These are phyloP conservation scores for Gallinago solitaria DNA, from an alignment of 2,797 vertebrate species.

Conservation along the genomic window DNA sequence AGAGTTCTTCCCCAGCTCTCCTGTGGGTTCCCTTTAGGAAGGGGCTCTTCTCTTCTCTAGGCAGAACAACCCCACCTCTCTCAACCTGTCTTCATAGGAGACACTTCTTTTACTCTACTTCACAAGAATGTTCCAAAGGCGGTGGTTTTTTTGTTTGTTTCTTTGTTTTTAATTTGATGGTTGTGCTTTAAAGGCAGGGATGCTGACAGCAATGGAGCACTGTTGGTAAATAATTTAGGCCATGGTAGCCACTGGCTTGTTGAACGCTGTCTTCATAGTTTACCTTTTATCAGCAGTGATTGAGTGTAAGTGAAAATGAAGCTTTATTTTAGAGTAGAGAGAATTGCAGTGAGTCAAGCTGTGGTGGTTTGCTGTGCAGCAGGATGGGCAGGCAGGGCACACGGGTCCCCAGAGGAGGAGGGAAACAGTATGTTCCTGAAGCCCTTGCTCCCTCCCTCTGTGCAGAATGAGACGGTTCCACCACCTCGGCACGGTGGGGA, in stretches of 20 bases:
- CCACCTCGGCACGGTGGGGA: no score
- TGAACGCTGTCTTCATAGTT: not conserved
- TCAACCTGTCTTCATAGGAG: not conserved
- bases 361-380: not conserved
- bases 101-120: not conserved
- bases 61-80: not conserved
- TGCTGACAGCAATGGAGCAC: not conserved
- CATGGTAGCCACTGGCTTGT: fast-evolving
- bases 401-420: fast-evolving
- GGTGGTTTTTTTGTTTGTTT: no score
- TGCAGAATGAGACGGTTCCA: not conserved
- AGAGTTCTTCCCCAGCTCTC: not conserved
- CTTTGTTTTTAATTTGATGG: not conserved
- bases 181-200: not conserved
- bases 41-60: not conserved
- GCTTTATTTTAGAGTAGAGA: not conserved
- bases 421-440: fast-evolving
- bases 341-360: not conserved
- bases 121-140: not conserved
- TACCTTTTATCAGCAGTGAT: not conserved
- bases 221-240: not conserved
- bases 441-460: not conserved
- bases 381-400: fast-evolving
- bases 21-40: not conserved
- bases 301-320: not conserved